Evolutionary conservation across 2,888 invertebrate genomes (phyloP).

Genomic region (Drosophila paracracens): DNA sequence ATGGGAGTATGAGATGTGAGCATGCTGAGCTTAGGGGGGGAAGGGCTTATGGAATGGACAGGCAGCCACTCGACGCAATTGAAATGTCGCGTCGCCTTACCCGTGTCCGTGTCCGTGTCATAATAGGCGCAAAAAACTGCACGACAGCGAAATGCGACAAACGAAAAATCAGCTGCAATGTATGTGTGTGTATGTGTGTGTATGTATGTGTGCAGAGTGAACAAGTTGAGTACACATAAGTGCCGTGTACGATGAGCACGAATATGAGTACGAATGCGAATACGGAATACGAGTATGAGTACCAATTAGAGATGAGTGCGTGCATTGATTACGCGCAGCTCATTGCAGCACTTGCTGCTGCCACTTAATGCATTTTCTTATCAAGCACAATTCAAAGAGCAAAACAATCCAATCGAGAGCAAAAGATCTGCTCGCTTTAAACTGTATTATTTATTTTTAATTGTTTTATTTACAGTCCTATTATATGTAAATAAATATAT

Average conservation of each 20-base stretch:
- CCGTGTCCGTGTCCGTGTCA: constrained; percentile 62
- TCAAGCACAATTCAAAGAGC: not conserved
- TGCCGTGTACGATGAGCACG: constrained; percentile 14
- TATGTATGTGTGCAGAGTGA: constrained; percentile 15
- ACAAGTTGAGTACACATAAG: constrained; percentile 28
- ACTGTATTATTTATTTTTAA: not conserved
- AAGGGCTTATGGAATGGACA: constrained; percentile 22
- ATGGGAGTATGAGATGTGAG: constrained; percentile 10
- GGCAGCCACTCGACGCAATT: constrained; percentile 65
- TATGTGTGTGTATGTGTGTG: no score
- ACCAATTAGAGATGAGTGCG: constrained; percentile 25
- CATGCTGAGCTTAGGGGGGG: not conserved
- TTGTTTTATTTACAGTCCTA: not conserved
- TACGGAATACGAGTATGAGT: constrained; percentile 13
- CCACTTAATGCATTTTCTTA: not conserved
- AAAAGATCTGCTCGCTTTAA: not conserved
- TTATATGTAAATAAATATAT: not conserved
- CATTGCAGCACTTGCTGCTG: not conserved
- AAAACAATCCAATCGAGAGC: not conserved
- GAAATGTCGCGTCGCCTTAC: constrained; percentile 54
- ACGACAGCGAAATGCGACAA: constrained; percentile 41
- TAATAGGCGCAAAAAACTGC: constrained; percentile 76
- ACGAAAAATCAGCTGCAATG: constrained; percentile 47
- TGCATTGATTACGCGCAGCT: not conserved
- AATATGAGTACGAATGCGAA: constrained; percentile 5